Evolutionary conservation across 2,888 invertebrate species (phyloP).

Genomic region (Drosophila pseudotalamancana): DNA sequence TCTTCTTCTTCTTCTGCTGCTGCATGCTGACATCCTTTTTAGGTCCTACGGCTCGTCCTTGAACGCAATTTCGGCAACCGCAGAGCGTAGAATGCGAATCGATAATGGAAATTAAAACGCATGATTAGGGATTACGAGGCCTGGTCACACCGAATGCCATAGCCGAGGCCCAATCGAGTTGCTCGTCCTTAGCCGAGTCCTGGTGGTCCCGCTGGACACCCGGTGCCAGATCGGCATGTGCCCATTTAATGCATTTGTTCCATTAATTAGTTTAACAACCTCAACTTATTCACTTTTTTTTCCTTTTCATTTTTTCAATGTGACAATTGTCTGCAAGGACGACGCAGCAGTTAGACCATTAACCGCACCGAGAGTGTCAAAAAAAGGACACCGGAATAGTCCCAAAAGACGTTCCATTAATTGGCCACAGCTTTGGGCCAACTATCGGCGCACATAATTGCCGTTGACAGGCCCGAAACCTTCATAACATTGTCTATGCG

Average conservation of each 20-base stretch:
- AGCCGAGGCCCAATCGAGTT: not conserved
- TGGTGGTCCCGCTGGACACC: slow-evolving; percentile 25
- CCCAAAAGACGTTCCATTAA: slow-evolving; percentile 4
- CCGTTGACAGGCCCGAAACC: slow-evolving; percentile 6
- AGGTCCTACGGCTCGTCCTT: not conserved
- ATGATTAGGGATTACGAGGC: slow-evolving; percentile 65
- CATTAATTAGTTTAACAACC: slow-evolving; percentile 80
- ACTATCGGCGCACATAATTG: no score
- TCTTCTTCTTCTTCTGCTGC: not conserved
- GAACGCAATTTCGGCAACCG: slow-evolving; percentile 61
- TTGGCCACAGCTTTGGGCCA: slow-evolving; percentile 17
- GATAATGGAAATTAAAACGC: slow-evolving; percentile 69
- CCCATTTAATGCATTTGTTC: slow-evolving; percentile 55
- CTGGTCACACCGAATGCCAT: not conserved
- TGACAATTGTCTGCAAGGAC: no score
- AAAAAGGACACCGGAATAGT: not conserved
- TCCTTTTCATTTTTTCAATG: no score
- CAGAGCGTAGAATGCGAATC: slow-evolving; percentile 49
- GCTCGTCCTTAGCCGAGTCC: slow-evolving; percentile 23
- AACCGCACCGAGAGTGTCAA: slow-evolving; percentile 29
- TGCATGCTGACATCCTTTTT: slow-evolving; percentile 8
- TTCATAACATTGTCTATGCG: not conserved
- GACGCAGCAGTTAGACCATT: slow-evolving; percentile 48
- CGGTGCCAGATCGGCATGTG: slow-evolving; percentile 23
- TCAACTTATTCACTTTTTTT: slow-evolving; percentile 63